Evolutionary conservation across 2,797 vertebrate species (phyloP).

Genomic region (Sebastes trivittatus): DNA sequence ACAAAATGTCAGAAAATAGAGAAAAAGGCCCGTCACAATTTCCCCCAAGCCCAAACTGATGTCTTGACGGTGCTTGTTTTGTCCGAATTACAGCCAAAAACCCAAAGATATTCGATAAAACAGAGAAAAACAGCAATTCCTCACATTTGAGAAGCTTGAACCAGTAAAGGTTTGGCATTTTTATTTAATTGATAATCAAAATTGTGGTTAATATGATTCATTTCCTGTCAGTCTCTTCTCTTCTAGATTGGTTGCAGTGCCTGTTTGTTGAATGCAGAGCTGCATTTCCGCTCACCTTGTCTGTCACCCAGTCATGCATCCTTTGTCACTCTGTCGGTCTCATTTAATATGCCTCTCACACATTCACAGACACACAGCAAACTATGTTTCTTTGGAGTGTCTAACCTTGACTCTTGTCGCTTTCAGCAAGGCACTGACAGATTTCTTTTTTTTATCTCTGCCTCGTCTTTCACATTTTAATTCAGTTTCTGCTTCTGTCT

Average conservation of each 20-base stretch:
- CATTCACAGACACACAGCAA: not conserved
- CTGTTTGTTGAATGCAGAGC: constrained; percentile 33
- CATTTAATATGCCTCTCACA: constrained; percentile 59
- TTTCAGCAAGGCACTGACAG: constrained; percentile 30
- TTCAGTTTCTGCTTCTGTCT: constrained; percentile 14
- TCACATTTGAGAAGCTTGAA: not conserved
- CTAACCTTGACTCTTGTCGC: constrained; percentile 51
- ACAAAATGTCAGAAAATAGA: not conserved
- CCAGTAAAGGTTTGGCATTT: not conserved
- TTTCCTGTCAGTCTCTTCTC: not conserved
- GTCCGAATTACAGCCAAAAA: not conserved
- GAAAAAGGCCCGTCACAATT: not conserved
- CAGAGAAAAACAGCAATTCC: not conserved
- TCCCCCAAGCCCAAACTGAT: not conserved
- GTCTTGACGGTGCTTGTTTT: not conserved
- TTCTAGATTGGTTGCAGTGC: not conserved
- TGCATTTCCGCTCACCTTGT: constrained; percentile 30
- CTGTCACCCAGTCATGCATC: constrained; percentile 46
- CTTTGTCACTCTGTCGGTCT: constrained; percentile 40
- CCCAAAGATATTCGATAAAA: not conserved
- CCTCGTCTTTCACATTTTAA: constrained; percentile 13
- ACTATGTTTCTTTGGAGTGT: constrained; percentile 2
- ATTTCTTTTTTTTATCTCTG: not conserved
- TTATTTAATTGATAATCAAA: not conserved
- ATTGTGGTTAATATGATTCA: not conserved